Evolutionary conservation across 92 coral and sea anemone genomes (phyloP), one percentile per base, ranked within the genome.

Genomic region (Porites evermanni): DNA sequence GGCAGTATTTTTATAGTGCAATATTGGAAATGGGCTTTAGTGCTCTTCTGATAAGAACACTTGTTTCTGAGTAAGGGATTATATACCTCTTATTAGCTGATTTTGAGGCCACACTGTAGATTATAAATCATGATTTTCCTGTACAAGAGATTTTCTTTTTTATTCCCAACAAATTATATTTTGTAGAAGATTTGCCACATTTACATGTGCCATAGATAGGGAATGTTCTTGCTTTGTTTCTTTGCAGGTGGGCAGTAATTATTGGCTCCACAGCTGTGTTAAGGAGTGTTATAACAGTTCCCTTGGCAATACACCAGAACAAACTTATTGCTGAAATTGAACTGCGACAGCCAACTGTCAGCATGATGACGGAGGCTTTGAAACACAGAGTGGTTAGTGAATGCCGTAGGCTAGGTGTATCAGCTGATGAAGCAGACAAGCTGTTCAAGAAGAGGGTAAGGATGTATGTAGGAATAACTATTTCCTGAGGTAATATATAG

Each of bases 321-420:
- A 95, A 90, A 83, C 80, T 97, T 70, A 85, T 97, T 21, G 86
- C 98, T n/a, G 92, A 92, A 85, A 95, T 97, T 82, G 99, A 97
- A 67, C 79, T 97, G 29, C 89, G 89, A 16, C 99, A 97, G 69
- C 98, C 99, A 6, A 97, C 99, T 23, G 77, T 97, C n/a, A 93
- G 94, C 86, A 96, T 95, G 90, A 93, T 97, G 90, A 88, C 95
- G 11, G 99, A 95, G 72, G 98, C 99, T 52, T 87, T 97, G 66
- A 97, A 97, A 67, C 94, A 95, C 72, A 90, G 94, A 52, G 94
- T 93, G 50, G 91, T 94, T 0, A 90, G 86, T 11, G 98, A 97
- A 63, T 88, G 97, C 53, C 86, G 91, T 51, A 89, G 94, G 54
- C 86, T 87, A 58, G 94, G 98, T 12, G 64, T 75, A 79, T 74